These are phyloP conservation scores for Himalopsyche kuldschensis DNA, from an alignment of 2,888 invertebrate species.

Conservation along the genomic window DNA sequence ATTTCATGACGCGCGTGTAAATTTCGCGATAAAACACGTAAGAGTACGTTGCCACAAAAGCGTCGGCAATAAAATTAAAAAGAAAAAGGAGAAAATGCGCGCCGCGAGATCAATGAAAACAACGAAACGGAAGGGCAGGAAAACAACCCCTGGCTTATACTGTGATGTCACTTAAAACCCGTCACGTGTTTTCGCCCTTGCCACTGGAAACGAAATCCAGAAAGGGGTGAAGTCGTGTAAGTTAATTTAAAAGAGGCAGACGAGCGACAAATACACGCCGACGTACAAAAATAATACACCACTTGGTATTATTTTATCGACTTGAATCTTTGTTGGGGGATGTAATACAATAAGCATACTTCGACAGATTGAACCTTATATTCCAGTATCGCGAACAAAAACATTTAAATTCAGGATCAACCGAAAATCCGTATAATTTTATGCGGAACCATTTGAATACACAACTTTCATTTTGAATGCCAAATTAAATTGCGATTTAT, in stretches of 20 bases:
- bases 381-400: too few species aligned
- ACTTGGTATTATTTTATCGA: background rate
- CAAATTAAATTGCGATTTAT: too few species aligned
- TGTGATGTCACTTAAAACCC: background rate
- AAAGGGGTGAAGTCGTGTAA: background rate
- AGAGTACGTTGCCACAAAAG: background rate
- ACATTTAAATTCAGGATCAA: too few species aligned
- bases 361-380: background rate
- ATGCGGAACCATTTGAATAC: too few species aligned
- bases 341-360: background rate
- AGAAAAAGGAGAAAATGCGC: background rate
- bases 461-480: too few species aligned
- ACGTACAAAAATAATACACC: background rate
- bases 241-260: background rate
- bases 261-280: background rate
- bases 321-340: background rate
- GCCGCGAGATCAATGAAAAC: background rate
- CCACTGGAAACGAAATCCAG: background rate
- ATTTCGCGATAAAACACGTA: background rate
- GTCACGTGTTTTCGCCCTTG: background rate
- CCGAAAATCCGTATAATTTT: too few species aligned
- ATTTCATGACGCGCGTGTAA: conserved; percentile 3
- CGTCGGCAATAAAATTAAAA: conserved; percentile 1
- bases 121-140: background rate
- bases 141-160: background rate